Evolutionary conservation across 2,113 vertebrate species (phyloP).

Genomic region (Cyprinodon brontotheroides): DNA sequence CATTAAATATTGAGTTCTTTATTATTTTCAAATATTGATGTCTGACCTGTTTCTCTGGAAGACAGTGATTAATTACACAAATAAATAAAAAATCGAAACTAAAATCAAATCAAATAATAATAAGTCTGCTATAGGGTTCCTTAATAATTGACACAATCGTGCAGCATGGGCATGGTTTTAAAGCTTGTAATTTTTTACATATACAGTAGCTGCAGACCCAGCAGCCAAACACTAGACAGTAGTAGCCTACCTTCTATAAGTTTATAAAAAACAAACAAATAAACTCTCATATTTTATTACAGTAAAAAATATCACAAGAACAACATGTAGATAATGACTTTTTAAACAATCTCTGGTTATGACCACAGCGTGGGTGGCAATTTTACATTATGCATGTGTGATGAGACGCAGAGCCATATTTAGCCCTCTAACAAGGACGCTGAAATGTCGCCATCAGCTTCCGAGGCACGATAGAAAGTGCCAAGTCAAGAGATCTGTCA

Average conservation of each 20-base stretch:
- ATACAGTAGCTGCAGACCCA: not conserved
- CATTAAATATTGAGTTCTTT: too few relatives aligned
- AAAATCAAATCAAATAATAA: too few relatives aligned
- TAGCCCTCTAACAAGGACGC: constrained; percentile 57
- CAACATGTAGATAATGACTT: not conserved
- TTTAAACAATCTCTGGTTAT: not conserved
- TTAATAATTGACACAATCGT: too few relatives aligned
- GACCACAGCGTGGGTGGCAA: not conserved
- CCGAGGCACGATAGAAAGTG: constrained; percentile 53
- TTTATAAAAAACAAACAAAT: not conserved
- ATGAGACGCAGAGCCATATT: not conserved
- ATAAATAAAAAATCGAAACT: too few relatives aligned
- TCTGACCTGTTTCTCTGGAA: too few relatives aligned
- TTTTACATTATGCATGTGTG: not conserved
- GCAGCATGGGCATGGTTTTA: too few relatives aligned
- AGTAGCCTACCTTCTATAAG: too few relatives aligned
- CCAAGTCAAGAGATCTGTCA: constrained; percentile 69
- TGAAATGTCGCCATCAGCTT: constrained; percentile 49
- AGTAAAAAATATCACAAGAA: not conserved
- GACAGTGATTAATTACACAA: too few relatives aligned
- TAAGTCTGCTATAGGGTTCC: too few relatives aligned
- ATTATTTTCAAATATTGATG: too few relatives aligned
- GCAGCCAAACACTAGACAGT: not conserved
- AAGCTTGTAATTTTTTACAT: too few relatives aligned
- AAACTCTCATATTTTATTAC: not conserved